Percentiles rank a stretch among this genome's conserved stretches.
phyloP scores from a whole-genome alignment of 2,113 vertebrate species.

The Girardinichthys multiradiatus region DNA sequence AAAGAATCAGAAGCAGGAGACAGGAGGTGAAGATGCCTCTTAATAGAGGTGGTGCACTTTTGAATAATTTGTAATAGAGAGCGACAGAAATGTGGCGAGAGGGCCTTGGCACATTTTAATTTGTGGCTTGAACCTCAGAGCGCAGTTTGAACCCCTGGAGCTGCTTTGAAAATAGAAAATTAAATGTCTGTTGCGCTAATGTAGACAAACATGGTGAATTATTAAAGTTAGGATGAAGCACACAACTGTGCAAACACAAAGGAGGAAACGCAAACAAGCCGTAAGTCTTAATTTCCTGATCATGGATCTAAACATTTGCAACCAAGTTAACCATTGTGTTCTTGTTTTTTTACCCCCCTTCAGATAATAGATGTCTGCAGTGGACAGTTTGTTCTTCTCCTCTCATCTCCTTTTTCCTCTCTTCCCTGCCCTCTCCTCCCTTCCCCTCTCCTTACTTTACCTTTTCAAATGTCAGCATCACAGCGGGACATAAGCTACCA shows the following conservation, averaged over 20 bases:
- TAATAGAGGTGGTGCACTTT: slow-evolving; percentile 64
- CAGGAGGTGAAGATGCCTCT: slow-evolving; percentile 23
- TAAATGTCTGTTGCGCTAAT: slow-evolving; percentile 61
- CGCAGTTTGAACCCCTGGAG: slow-evolving; percentile 48
- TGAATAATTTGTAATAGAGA: slow-evolving; percentile 49
- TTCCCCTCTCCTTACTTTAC: slow-evolving; percentile 75
- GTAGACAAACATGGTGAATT: slow-evolving; percentile 65
- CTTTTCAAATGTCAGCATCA: slow-evolving; percentile 82
- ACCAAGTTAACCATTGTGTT: slow-evolving; percentile 21
- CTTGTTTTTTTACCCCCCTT: neutral
- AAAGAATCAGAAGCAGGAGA: slow-evolving; percentile 31
- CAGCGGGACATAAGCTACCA: slow-evolving; percentile 75
- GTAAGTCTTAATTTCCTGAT: slow-evolving; percentile 76
- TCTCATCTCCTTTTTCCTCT: slow-evolving; percentile 51
- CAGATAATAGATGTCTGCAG: slow-evolving; percentile 37
- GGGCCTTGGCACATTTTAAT: slow-evolving; percentile 42
- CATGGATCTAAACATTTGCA: slow-evolving; percentile 49
- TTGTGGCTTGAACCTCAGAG: slow-evolving; percentile 50
- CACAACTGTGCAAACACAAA: slow-evolving; percentile 65
- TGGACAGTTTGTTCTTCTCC: slow-evolving; percentile 51
- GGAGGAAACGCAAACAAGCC: slow-evolving; percentile 64
- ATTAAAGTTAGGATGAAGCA: slow-evolving; percentile 64
- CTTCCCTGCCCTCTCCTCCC: slow-evolving; percentile 50
- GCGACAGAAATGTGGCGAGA: slow-evolving; percentile 43
- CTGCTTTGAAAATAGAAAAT: slow-evolving; percentile 62